A percentile compares a stretch with the other conserved stretches of the same genome.
Conservation (phyloP, 2,888 invertebrate species). For the Calameuta idolon region DNA sequence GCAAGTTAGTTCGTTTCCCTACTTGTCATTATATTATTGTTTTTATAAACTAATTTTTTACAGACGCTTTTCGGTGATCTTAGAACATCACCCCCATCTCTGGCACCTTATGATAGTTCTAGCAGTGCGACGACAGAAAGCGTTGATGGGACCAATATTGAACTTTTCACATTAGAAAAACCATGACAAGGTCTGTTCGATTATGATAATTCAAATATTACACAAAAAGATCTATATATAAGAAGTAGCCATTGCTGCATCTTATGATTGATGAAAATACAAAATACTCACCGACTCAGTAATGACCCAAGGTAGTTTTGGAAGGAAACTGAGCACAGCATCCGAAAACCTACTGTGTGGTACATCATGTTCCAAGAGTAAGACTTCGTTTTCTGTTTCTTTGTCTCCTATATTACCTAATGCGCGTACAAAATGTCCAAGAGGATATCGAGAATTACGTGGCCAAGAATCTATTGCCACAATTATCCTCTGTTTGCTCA, state of each 20-base stretch:
- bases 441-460: slow-evolving; percentile 89
- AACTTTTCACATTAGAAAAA: slow-evolving; percentile 17
- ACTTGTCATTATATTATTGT: neutral
- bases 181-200: neutral
- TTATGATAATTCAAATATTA: neutral
- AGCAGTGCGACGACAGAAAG: slow-evolving; percentile 12
- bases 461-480: slow-evolving; percentile 99
- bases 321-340: slow-evolving; percentile 91
- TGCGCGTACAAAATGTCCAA: slow-evolving; percentile 95
- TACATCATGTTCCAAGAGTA: slow-evolving; percentile 95
- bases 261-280: neutral
- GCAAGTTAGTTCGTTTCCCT: slow-evolving; percentile 29
- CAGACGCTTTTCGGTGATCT: slow-evolving; percentile 33
- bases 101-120: slow-evolving; percentile 18
- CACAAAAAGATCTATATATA: neutral
- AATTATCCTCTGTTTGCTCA: slow-evolving; percentile 88
- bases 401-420: slow-evolving; percentile 94
- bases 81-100: slow-evolving; percentile 9
- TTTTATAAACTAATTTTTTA: slow-evolving; percentile 14
- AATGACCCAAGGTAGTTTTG: slow-evolving; percentile 90
- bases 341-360: slow-evolving; percentile 96
- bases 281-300: slow-evolving; percentile 76
- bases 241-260: slow-evolving; percentile 6
- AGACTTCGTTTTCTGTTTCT: slow-evolving; percentile 95
- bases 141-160: slow-evolving; percentile 13